phyloP scores from a whole-genome alignment of 2,113 vertebrate species.

The Tetraodon nigroviridis region DNA sequence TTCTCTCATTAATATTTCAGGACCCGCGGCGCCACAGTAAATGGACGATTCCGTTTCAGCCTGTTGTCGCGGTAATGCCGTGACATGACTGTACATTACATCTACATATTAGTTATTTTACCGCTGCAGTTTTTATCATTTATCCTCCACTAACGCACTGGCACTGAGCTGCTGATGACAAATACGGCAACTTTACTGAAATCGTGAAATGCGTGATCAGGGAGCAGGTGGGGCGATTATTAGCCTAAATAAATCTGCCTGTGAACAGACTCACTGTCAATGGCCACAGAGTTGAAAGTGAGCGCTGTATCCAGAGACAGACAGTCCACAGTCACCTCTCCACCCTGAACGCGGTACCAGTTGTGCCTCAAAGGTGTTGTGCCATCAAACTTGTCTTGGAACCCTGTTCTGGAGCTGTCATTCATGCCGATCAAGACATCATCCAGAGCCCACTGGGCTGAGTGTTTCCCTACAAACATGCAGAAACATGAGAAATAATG shows the following conservation, averaged over 20 bases:
- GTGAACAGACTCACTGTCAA: slow-evolving; percentile 70
- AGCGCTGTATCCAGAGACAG: slow-evolving; percentile 91
- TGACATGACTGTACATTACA: slow-evolving; percentile 14
- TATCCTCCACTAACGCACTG: background rate
- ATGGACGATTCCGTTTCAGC: slow-evolving; percentile 54
- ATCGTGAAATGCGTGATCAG: background rate
- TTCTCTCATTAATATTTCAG: slow-evolving; percentile 64
- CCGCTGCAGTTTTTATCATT: background rate
- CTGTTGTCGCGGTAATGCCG: slow-evolving; percentile 32
- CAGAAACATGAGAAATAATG: background rate
- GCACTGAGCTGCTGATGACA: background rate
- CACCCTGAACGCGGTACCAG: slow-evolving; percentile 96
- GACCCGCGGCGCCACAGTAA: slow-evolving; percentile 42
- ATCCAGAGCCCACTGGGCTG: slow-evolving; percentile 94
- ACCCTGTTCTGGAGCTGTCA: slow-evolving; percentile 92
- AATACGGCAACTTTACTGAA: slow-evolving; percentile 14
- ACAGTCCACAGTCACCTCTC: slow-evolving; percentile 91
- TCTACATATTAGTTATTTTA: background rate
- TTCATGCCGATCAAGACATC: slow-evolving; percentile 97
- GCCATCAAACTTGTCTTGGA: slow-evolving; percentile 95
- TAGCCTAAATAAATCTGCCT: background rate
- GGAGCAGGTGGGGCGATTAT: too few species aligned
- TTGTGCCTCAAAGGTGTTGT: slow-evolving; percentile 85
- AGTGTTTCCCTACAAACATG: slow-evolving; percentile 81
- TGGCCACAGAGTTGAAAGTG: slow-evolving; percentile 86